Evolutionary conservation across 2,797 vertebrate species (phyloP).

Genomic region (Emydoidea blandingii): DNA sequence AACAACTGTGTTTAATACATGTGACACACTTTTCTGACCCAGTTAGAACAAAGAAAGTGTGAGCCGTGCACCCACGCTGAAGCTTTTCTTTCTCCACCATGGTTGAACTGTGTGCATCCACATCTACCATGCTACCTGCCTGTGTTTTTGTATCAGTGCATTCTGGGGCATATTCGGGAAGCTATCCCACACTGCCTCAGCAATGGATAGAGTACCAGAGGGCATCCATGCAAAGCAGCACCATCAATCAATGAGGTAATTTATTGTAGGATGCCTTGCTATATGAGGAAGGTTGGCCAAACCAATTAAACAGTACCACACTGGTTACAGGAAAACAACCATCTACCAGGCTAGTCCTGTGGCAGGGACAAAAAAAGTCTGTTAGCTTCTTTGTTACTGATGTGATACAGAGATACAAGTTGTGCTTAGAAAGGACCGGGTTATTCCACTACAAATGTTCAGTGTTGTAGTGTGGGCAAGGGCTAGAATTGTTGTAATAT

Average conservation of each 20-base stretch:
- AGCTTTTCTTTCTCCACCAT: neutral
- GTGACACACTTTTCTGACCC: neutral
- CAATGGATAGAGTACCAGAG: neutral
- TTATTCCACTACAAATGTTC: neutral
- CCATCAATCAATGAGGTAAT: neutral
- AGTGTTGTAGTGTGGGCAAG: neutral
- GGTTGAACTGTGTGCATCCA: neutral
- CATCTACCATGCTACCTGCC: neutral
- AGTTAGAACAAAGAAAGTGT: neutral
- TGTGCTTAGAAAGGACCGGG: fast-evolving
- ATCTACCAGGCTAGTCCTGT: fast-evolving
- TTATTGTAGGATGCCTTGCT: neutral
- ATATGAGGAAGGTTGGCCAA: neutral
- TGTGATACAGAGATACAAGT: fast-evolving
- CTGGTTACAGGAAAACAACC: neutral
- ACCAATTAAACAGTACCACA: neutral
- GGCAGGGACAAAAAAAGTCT: fast-evolving
- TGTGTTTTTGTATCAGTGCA: neutral
- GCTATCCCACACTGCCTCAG: neutral
- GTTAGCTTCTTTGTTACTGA: fast-evolving
- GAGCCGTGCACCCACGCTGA: fast-evolving
- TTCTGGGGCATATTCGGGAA: neutral
- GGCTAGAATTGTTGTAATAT: neutral
- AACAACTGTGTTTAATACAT: neutral
- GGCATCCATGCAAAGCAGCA: fast-evolving